Percentiles rank a stretch among this genome's conserved stretches.
phyloP scores from a whole-genome alignment of 2,113 vertebrate genomes.

The Engystomops pustulosus region DNA sequence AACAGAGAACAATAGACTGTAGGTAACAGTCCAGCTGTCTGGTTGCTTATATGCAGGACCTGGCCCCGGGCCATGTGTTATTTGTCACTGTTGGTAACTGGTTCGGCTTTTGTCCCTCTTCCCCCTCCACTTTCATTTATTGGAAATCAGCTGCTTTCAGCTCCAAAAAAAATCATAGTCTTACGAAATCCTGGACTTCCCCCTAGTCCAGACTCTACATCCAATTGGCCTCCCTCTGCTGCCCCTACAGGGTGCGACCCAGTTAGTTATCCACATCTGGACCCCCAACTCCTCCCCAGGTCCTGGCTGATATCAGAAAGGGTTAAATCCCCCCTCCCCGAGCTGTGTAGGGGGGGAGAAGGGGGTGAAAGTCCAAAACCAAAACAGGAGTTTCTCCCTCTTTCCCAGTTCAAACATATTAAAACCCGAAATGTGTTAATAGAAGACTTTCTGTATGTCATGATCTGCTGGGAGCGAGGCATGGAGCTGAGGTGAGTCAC shows the following conservation, averaged over 20 bases:
- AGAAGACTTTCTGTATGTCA: too few species aligned
- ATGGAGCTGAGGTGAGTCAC: slow-evolving; percentile 37
- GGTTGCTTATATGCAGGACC: not conserved
- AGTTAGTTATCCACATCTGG: not conserved
- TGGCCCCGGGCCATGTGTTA: not conserved
- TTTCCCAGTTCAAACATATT: not conserved
- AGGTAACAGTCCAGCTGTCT: too few species aligned
- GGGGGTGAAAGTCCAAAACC: not conserved
- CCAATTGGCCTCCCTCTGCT: not conserved
- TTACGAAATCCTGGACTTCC: slow-evolving; percentile 54
- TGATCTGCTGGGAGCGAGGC: too few species aligned
- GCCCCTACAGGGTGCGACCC: not conserved
- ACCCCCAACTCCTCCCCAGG: not conserved
- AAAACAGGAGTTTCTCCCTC: not conserved
- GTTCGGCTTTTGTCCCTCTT: not conserved
- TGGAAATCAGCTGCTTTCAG: slow-evolving; percentile 45
- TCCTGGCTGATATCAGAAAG: not conserved
- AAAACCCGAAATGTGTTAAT: not conserved
- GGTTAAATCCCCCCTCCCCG: not conserved
- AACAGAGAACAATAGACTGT: too few species aligned
- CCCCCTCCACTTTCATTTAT: slow-evolving; percentile 31
- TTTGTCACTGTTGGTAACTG: not conserved
- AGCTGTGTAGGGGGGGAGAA: not conserved
- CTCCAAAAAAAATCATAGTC: not conserved
- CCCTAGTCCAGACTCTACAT: not conserved